phyloP scores from a whole-genome alignment of 2,888 invertebrate species.

The Zootermopsis nevadensis region DNA sequence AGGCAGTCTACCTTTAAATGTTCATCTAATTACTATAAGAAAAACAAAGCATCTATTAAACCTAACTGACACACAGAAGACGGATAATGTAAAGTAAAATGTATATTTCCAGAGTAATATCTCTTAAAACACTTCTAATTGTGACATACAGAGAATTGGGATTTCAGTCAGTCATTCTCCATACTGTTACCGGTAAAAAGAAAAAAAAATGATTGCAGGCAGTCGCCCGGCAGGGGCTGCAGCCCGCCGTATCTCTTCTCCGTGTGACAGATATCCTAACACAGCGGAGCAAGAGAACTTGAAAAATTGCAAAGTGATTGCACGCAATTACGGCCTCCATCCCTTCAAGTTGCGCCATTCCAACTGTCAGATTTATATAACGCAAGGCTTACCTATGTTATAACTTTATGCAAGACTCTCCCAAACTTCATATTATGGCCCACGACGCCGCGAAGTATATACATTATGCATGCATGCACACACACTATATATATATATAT shows the following conservation, averaged over 20 bases:
- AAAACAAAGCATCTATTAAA: no score
- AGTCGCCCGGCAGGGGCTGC: not conserved
- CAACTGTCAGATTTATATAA: conserved; percentile 16
- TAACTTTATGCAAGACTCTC: not conserved
- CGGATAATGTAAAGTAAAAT: no score
- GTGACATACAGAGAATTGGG: no score
- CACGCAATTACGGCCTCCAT: not conserved
- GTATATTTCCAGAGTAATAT: no score
- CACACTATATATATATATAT: no score
- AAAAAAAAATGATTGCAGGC: not conserved
- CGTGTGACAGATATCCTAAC: not conserved
- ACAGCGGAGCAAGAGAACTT: not conserved
- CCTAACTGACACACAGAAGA: no score
- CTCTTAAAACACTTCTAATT: no score
- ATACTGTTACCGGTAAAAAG: not conserved
- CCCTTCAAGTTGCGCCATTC: not conserved
- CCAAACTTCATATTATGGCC: not conserved
- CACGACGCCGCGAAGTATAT: not conserved
- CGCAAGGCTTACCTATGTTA: not conserved
- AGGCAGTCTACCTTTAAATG: no score
- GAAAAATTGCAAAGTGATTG: conserved; percentile 16
- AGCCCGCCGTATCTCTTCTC: not conserved
- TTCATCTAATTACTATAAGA: no score
- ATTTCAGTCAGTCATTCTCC: no score
- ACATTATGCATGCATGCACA: not conserved